Conservation (phyloP, 1,140 invertebrate genomes). For the Anoplophora glabripennis region DNA sequence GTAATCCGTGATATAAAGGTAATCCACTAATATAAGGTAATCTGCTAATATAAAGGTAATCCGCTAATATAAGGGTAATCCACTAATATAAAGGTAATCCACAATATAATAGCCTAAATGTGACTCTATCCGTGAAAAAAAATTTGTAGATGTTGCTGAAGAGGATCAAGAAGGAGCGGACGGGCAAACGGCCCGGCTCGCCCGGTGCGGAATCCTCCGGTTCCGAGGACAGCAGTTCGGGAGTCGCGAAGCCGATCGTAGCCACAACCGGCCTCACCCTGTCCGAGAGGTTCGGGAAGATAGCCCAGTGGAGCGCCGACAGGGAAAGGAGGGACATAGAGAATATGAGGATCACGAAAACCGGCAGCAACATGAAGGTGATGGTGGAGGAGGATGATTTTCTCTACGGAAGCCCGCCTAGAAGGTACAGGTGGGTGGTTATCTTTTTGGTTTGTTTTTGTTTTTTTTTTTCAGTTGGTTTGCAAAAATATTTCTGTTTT, state of each 20-base stretch:
- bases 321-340: slow-evolving; percentile 70
- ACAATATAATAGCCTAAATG: too few relatives aligned
- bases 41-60: too few relatives aligned
- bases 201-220: slow-evolving; percentile 45
- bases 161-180: slow-evolving; percentile 46
- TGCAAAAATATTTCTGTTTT: too few relatives aligned
- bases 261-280: slow-evolving; percentile 61
- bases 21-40: too few relatives aligned
- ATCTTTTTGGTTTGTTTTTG: slow-evolving; percentile 5
- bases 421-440: slow-evolving; percentile 50
- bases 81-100: too few relatives aligned
- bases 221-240: slow-evolving; percentile 49
- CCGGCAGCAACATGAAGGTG: slow-evolving; percentile 69
- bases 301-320: slow-evolving; percentile 84
- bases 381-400: slow-evolving; percentile 65
- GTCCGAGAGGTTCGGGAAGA: slow-evolving; percentile 82
- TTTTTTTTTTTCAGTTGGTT: too few relatives aligned
- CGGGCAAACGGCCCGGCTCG: slow-evolving; percentile 35
- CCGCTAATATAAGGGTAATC: too few relatives aligned
- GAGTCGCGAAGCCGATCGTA: slow-evolving; percentile 41
- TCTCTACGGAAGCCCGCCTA: slow-evolving; percentile 48
- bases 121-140: too few relatives aligned
- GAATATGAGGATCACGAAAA: slow-evolving; percentile 81
- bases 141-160: slow-evolving; percentile 31
- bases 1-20: too few relatives aligned